Base-by-base conservation (phyloP, 2,113 vertebrate genomes). In the Syrrhaptes paradoxus region DNA sequence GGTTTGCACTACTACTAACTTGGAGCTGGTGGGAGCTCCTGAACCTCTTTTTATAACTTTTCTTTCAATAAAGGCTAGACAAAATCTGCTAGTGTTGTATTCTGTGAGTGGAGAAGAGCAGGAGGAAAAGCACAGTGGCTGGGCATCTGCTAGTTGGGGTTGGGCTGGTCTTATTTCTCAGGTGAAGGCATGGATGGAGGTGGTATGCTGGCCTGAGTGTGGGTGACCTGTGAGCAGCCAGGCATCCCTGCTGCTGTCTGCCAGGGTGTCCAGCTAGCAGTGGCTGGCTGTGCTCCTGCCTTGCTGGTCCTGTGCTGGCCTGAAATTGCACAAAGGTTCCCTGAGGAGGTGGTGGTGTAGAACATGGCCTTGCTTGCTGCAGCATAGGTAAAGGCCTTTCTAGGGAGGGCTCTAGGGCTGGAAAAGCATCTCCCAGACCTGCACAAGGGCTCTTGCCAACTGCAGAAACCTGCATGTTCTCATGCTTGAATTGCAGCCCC, bases 1-100 rank as follows among this genome's bases (percentile, higher is more conserved):
- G 61, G 72, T 96, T 97, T 96, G 97, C 95, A 96, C 97, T 97
- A 80, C 65, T 94, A 65, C 79, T 95, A 93, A 95, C 65, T 81
- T 0, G 36, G 92, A 96, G 90, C 95, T 95, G 70, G 72, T 97
- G 48, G 1, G 3, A 73, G 91, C 87, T 96, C 92, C 76, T 65
- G 70, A 96, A 95, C 86, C 84, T 96, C 81, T 91, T 97, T 97
- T 97, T 97, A 81, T 96, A 97, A 96, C 95, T 95, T 91, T 83
- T 28, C 90, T 96, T 97, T 97, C 97, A 97, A 97, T 97, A 97
- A 97, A 91, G 52, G 34, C 89, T 93, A 51, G 25, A 92, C 25
- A 85, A 79, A 91, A 95, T 61, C 31, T 87, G 34, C 26, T 70
- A 76, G n/a, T 51, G 10, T 73, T 89, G 61, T 82, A 32, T 54